A percentile compares a stretch with the other conserved stretches of the same genome.
phyloP scores from a whole-genome alignment of 1,140 invertebrate species.

The Arctopsyche grandis region DNA sequence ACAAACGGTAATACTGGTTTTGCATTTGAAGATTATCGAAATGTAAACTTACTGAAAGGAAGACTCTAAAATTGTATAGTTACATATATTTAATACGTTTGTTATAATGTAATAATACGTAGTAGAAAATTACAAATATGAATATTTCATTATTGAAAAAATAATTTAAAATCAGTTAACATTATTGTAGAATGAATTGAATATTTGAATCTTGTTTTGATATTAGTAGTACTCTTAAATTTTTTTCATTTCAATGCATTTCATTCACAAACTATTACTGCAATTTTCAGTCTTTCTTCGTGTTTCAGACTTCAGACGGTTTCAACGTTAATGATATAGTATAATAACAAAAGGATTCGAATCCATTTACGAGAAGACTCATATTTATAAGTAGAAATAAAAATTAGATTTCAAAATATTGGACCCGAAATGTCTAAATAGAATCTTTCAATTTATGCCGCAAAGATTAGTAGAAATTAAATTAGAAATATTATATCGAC shows the following conservation, averaged over 20 bases:
- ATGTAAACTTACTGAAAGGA: constrained; percentile 1
- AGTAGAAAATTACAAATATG: constrained; percentile 14
- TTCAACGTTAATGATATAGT: neutral
- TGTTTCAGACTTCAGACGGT: neutral
- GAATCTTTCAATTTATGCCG: neutral
- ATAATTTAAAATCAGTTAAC: too few relatives aligned
- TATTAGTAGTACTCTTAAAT: too few relatives aligned
- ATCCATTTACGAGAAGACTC: neutral
- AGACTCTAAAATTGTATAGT: neutral
- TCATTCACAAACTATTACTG: too few relatives aligned
- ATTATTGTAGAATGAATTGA: too few relatives aligned
- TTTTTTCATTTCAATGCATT: too few relatives aligned
- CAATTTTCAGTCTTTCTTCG: neutral
- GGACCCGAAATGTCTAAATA: constrained; percentile 11
- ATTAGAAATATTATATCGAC: neutral
- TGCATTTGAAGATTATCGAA: neutral
- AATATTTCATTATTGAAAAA: too few relatives aligned
- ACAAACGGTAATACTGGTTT: neutral
- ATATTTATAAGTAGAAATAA: neutral
- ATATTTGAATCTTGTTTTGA: too few relatives aligned
- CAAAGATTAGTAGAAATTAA: neutral
- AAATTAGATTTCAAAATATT: constrained; percentile 3
- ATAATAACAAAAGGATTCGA: neutral
- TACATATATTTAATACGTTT: neutral
- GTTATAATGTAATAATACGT: neutral